Base-by-base conservation (phyloP, 2,888 invertebrate species). In the Acrobasis suavella region DNA sequence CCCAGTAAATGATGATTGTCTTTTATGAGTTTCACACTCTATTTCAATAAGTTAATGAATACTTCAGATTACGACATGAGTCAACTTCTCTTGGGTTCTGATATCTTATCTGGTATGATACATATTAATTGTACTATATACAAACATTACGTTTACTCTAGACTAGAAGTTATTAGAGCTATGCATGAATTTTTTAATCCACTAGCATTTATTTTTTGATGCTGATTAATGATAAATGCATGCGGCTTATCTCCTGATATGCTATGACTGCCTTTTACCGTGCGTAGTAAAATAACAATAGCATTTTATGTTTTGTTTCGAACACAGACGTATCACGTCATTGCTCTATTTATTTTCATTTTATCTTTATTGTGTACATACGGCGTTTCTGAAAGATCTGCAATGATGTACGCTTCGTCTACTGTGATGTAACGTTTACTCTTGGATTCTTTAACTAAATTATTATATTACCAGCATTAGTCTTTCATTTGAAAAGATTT, bases 211-310 rank as follows among this genome's bases (percentile, higher is more conserved):
- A 22, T 42, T 42, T n/a, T 12, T 42, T 46, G 46, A 46, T 46
- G n/a, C n/a, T n/a, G 42, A 42, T 56, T 54, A 15, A 54, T 9
- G 51, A 32, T 22, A 32, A 32, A 7, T 32, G 32, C 32, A 54
- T 15, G 15, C 15, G n/a, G 9, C 16, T 37, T 37, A 54, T 54
- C 38, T 32, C n/a, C 5, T 32, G 37, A 10, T 7, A 42, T 14
- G 12, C 5, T 46, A 42, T 42, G 42, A 39, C 16, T 39, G 9
- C 22, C 17, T 56, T 56, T 56, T 56, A 17, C 16, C 38, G 38
- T 55, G 39, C 16, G 39, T 16, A 55, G 39, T 55, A 55, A 12
- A 55, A 55, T 55, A 55, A 55, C 38, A 55, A 54, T 55, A 38
- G 15, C 15, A 39, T 14, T 56, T n/a, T 42, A 42, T 42, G 56